Base-by-base conservation (phyloP, 53 echinoderm and acorn worm genomes). In the Patiria pectinifera region DNA sequence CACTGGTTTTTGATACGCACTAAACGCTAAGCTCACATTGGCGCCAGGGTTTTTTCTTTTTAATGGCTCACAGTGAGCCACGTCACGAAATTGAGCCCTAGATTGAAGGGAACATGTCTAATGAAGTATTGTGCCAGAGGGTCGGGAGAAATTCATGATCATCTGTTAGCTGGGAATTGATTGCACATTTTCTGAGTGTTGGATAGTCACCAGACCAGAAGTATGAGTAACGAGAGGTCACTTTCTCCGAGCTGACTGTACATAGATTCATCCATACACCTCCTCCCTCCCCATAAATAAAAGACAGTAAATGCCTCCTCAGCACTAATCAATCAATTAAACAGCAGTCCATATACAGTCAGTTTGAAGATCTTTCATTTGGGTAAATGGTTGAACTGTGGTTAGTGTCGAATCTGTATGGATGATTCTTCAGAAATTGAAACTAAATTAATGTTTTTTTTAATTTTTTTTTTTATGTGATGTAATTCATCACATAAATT, bases 81-180 rank as follows among this genome's bases (percentile, higher is more conserved):
- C 45, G 47, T 2, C 80, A 16, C 16, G 2, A 46, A 45, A 4
- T 79, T 16, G 48, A 79, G 80, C 48, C 48, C 80, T 47, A 45
- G 59, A 59, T 59, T 45, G 69, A 43, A 16, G 24, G 84, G 59
- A 63, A 9, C 66, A 35, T 5, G 9, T 26, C 11, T 62, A 84
- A 84, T 84, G 84, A 84, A 84, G 69, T 84, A 47, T 11, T 16
- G 62, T 84, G 84, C 84, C 26, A 44, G 35, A 16, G 83, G 83
- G 24, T 6, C 0, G 0, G 1, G 4, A 12, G 11, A 45, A 47
- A 74, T 74, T 23, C 19, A 11, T 79, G 48, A 45, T 79, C 79
- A 11, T 79, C 53, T 8, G 53, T 9, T 25, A 18, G 74, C 19
- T 16, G 16, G 79, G 45, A 46, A 46, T 79, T 46, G 47, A 79